Percentiles rank a stretch among this genome's conserved stretches.
Conservation (phyloP, 2,797 vertebrate genomes). For the Paratrypauchen microcephalus region DNA sequence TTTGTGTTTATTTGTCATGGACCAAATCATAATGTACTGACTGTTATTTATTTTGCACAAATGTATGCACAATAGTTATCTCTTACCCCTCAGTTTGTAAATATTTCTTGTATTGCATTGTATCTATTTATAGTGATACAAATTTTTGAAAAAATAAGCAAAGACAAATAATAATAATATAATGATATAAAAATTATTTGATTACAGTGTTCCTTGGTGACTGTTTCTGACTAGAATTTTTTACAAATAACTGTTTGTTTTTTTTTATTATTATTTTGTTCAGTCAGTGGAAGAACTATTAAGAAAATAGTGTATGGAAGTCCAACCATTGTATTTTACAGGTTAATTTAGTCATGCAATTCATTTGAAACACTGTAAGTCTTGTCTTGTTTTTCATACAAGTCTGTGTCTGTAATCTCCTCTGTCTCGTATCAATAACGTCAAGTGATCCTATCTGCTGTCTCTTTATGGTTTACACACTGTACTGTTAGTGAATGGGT, state of each 20-base stretch:
- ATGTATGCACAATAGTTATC: neutral
- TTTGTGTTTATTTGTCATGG: constrained; percentile 6
- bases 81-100: neutral
- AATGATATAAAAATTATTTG: neutral
- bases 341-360: too few relatives aligned
- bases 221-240: neutral
- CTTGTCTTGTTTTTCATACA: too few relatives aligned
- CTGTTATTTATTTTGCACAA: neutral
- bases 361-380: too few relatives aligned
- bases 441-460: neutral
- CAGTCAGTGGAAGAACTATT: neutral
- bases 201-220: neutral
- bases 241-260: neutral
- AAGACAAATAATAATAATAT: neutral
- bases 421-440: neutral
- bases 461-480: neutral
- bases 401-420: too few relatives aligned
- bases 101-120: neutral
- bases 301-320: too few relatives aligned
- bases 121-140: neutral
- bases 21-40: constrained; percentile 24
- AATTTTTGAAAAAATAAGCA: neutral
- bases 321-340: too few relatives aligned
- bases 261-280: neutral
- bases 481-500: neutral